Conservation (phyloP, 92 coral and sea anemone genomes). For the Epizoanthus rinbou region DNA sequence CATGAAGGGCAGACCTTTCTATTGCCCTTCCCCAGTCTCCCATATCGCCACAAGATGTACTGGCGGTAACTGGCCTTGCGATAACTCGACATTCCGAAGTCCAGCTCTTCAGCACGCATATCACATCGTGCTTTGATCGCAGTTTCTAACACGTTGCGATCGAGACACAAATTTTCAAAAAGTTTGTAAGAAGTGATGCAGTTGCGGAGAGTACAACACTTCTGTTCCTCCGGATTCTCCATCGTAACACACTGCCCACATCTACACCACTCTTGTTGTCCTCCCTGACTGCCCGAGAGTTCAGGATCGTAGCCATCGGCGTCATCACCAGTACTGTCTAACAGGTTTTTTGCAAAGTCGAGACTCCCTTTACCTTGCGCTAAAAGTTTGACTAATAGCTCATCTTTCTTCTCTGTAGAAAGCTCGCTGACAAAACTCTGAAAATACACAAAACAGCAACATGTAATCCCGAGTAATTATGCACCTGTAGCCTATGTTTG, state of each 20-base stretch:
- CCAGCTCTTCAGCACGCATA: constrained; percentile 36
- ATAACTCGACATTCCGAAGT: constrained; percentile 37
- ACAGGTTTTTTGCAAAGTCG: too few relatives aligned
- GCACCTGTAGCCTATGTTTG: too few relatives aligned
- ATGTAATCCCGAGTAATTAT: too few relatives aligned
- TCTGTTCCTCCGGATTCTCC: constrained; percentile 4
- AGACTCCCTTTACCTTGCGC: too few relatives aligned
- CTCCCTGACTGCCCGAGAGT: too few relatives aligned
- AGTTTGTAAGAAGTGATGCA: constrained; percentile 25
- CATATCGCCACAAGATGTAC: constrained; percentile 48
- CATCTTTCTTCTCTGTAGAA: too few relatives aligned
- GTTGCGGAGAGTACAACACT: constrained; percentile 8
- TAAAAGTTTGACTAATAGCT: too few relatives aligned
- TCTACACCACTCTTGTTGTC: background rate
- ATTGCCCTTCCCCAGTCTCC: constrained; percentile 56
- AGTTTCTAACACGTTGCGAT: constrained; percentile 35
- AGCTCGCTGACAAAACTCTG: too few relatives aligned
- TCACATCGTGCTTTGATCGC: constrained; percentile 42
- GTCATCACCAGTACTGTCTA: too few relatives aligned
- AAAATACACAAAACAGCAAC: too few relatives aligned
- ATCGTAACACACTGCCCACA: constrained; percentile 5
- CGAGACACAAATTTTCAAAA: constrained; percentile 38
- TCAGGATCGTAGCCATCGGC: too few relatives aligned
- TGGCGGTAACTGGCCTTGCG: constrained; percentile 46
- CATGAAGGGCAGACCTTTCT: constrained; percentile 44